Evolutionary conservation across 2,888 invertebrate genomes (phyloP), one percentile per base, ranked within the genome.

Genomic region (Abrostola tripartita): DNA sequence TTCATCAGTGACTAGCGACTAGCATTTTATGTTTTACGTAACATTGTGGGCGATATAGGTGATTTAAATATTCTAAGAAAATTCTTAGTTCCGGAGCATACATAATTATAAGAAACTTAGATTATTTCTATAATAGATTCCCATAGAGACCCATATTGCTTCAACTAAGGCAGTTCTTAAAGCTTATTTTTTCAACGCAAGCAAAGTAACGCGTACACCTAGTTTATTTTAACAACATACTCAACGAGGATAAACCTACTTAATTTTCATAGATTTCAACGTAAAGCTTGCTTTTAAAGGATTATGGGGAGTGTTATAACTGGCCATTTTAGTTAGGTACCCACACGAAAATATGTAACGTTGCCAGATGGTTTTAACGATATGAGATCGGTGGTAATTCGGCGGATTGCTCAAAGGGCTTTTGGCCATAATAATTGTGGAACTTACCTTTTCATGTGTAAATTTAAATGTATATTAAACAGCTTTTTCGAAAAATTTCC

Each of bases 251-350:
- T 50, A 50, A 35, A 36, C 36, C 11, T 35, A 50, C n/a, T 35
- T 62, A 65, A 64, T 64, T 41, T 54, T 47, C 36, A 42, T 57
- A 58, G 53, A 54, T 61, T 62, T 61, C 14, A 14, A 44, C 40
- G 44, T 62, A 53, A 55, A 71, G 51, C 66, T 56, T 65, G 70
- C 68, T 69, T 79, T 74, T 64, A 69, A 64, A 36, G 58, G 68
- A 67, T 78, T 61, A 71, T 11, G 24, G 11, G 57, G 49, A 52
- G 37, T 11, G 37, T 63, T 65, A 67, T 72, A 51, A 54, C 56
- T 42, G 50, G 41, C 12, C 59, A 53, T 61, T 75, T 53, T 24
- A 65, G 56, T 57, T 36, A 47, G 44, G 44, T 47, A n/a, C 58
- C 24, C 40, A 56, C 50, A 47, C 50, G 54, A 64, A 54, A 60